Conservation (phyloP, 2,113 vertebrate genomes). For the Muntiacus muntjak region DNA sequence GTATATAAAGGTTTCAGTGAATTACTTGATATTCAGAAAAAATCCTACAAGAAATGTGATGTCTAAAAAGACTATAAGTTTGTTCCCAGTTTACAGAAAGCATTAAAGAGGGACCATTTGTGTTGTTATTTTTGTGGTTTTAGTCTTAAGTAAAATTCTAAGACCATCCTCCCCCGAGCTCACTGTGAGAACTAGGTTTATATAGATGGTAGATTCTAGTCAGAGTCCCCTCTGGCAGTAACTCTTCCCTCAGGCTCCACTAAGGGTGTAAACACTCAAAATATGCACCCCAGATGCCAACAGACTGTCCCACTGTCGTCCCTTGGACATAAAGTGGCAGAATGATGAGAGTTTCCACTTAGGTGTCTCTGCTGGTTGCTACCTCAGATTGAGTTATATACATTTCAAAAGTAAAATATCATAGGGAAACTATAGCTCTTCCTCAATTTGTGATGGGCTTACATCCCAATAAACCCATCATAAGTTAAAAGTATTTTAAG, state of each 20-base stretch:
- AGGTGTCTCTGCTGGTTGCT: constrained; percentile 25
- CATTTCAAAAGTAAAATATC: constrained; percentile 38
- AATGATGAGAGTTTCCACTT: constrained; percentile 31
- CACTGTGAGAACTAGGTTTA: constrained; percentile 40
- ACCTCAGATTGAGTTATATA: constrained; percentile 13
- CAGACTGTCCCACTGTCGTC: constrained; percentile 11
- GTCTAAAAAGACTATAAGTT: not conserved
- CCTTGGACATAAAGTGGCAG: constrained; percentile 37
- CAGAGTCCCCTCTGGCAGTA: constrained; percentile 31
- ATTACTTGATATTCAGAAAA: constrained; percentile 27
- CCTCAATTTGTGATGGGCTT: not conserved
- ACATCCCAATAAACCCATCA: not conserved
- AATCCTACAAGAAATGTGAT: not conserved
- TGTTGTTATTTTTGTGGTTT: constrained; percentile 27
- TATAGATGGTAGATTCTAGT: constrained; percentile 22
- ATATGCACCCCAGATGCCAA: constrained; percentile 42
- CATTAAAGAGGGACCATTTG: constrained; percentile 19
- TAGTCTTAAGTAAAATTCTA: constrained; percentile 36
- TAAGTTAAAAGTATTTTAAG: not conserved
- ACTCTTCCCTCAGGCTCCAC: constrained; percentile 27
- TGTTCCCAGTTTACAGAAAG: constrained; percentile 5
- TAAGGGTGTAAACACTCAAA: constrained; percentile 49
- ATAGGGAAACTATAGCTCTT: not conserved
- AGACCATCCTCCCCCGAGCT: not conserved
- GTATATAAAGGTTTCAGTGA: constrained; percentile 12